Evolutionary conservation across 1,140 invertebrate genomes (phyloP).

Genomic region (Chrysomallon squamiferum): DNA sequence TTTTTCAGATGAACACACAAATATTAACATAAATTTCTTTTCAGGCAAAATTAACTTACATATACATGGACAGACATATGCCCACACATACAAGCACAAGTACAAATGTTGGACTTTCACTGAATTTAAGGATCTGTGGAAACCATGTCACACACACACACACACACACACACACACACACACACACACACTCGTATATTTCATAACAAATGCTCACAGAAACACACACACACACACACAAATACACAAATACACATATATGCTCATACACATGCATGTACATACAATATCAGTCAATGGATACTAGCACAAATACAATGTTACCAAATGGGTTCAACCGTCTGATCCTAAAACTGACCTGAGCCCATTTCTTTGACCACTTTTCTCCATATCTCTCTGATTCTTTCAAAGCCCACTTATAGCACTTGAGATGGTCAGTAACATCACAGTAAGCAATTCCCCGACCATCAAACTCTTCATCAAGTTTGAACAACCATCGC

Average conservation of each 20-base stretch:
- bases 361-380: constrained; percentile 64
- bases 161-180: background rate
- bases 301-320: background rate
- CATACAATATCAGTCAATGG: background rate
- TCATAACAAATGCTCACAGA: background rate
- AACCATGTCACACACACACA: background rate
- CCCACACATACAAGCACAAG: background rate
- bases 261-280: background rate
- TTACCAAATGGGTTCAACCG: background rate
- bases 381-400: constrained; percentile 60
- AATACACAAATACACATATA: background rate
- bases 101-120: background rate
- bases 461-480: constrained; percentile 60
- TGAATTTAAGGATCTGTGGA: background rate
- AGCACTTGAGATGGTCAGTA: constrained; percentile 55
- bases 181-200: no score
- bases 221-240: background rate
- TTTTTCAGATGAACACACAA: no score
- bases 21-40: background rate
- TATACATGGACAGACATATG: background rate
- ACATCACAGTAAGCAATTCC: constrained; percentile 62
- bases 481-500: constrained; percentile 62
- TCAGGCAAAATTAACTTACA: background rate
- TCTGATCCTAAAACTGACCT: constrained; percentile 33
- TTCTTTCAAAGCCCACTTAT: constrained; percentile 60